A percentile compares a stretch with the other conserved stretches of the same genome.
These are phyloP conservation scores for Crepidodera aurea DNA, from an alignment of 2,888 invertebrate species.

Conservation along the genomic window DNA sequence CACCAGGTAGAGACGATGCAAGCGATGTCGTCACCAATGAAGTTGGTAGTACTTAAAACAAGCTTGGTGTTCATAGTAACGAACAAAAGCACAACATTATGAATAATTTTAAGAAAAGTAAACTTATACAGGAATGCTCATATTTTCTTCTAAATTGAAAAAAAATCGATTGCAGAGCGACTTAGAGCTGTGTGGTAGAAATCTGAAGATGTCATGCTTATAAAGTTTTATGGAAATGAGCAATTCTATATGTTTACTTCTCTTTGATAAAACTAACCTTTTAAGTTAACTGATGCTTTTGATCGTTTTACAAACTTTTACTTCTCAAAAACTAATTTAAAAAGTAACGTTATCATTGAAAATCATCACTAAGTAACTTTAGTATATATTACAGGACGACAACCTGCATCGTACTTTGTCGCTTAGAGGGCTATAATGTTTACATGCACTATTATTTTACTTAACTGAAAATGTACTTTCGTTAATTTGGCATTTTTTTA, in stretches of 20 bases:
- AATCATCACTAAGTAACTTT: no score
- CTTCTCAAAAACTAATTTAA: no score
- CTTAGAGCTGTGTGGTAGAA: no score
- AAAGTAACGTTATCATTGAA: no score
- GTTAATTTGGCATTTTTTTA: not conserved
- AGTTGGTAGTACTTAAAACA: constrained; percentile 6
- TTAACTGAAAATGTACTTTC: no score
- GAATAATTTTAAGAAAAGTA: no score
- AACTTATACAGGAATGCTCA: no score
- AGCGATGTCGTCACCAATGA: constrained; percentile 9
- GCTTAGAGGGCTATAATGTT: constrained; percentile 12
- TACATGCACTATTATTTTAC: constrained; percentile 17
- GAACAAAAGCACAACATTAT: no score
- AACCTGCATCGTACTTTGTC: constrained; percentile 8
- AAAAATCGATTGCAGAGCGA: not conserved
- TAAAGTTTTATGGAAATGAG: no score
- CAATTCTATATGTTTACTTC: no score
- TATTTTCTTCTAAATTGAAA: not conserved
- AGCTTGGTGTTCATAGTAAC: not conserved
- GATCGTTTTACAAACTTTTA: not conserved
- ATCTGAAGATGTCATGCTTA: no score
- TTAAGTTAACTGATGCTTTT: not conserved
- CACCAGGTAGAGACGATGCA: constrained; percentile 8
- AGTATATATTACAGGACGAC: no score
- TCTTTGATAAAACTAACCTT: not conserved